Percentiles rank a stretch among this genome's conserved stretches.
phyloP scores from a whole-genome alignment of 53 echinoderm and acorn worm genomes.

The Echinarachnius parma region DNA sequence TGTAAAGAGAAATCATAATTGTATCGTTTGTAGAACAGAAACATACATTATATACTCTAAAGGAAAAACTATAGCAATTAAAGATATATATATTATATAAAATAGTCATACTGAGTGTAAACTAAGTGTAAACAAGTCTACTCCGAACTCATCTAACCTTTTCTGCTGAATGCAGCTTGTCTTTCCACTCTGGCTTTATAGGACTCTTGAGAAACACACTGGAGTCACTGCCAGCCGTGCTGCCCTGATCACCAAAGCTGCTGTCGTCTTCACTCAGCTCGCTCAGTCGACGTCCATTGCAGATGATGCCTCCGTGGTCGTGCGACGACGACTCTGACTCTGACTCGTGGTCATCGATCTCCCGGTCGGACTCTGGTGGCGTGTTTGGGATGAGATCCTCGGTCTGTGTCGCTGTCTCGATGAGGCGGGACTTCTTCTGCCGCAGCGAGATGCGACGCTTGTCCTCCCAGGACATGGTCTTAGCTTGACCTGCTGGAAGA shows the following conservation, averaged over 20 bases:
- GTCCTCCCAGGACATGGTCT: constrained; percentile 73
- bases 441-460: constrained; percentile 77
- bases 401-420: constrained; percentile 85
- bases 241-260: constrained; percentile 84
- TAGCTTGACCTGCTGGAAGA: constrained; percentile 9
- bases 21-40: too few species aligned
- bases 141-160: constrained; percentile 50
- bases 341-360: constrained; percentile 43
- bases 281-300: constrained; percentile 72
- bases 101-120: too few species aligned
- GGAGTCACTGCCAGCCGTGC: constrained; percentile 78
- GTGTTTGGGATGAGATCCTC: constrained; percentile 60
- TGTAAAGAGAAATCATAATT: too few species aligned
- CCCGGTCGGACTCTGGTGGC: constrained; percentile 73
- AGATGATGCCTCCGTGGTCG: constrained; percentile 79
- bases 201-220: constrained; percentile 76
- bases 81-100: too few species aligned
- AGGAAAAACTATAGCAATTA: too few species aligned
- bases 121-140: too few species aligned
- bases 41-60: too few species aligned
- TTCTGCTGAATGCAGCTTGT: constrained; percentile 61
- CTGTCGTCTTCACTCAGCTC: constrained; percentile 88
- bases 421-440: constrained; percentile 53
- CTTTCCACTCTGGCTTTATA: constrained; percentile 38
- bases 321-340: constrained; percentile 1